A percentile compares a stretch with the other conserved stretches of the same genome.
Conservation (phyloP, 2,888 invertebrate species). For the Stramonita haemastoma region DNA sequence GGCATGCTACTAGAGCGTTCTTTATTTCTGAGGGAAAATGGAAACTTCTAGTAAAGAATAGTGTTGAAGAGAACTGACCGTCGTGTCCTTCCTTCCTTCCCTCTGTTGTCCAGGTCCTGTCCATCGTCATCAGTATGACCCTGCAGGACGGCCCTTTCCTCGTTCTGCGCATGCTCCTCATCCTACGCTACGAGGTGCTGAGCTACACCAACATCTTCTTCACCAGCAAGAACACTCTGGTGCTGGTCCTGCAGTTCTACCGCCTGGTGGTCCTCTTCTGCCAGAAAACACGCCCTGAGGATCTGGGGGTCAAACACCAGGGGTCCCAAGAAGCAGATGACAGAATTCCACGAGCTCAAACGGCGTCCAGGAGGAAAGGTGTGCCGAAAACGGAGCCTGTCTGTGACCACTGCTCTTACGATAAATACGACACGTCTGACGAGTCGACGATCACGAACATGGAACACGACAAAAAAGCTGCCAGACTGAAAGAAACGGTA, state of each 20-base stretch:
- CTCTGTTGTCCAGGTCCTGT: conserved; percentile 16
- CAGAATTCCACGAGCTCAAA: neutral
- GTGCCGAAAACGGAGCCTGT: neutral
- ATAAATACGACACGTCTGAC: neutral
- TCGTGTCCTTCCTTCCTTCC: neutral
- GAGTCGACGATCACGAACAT: neutral
- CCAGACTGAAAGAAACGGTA: neutral
- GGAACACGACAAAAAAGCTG: neutral
- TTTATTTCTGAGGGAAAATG: too few species aligned
- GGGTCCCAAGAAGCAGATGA: neutral
- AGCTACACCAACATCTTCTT: conserved; percentile 98
- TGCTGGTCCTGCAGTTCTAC: conserved; percentile 91
- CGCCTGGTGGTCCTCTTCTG: conserved; percentile 81
- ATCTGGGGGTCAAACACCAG: neutral
- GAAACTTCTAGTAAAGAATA: too few species aligned
- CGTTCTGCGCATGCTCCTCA: conserved; percentile 84
- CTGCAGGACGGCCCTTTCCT: conserved; percentile 76
- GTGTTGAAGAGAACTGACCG: neutral
- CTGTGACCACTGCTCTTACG: neutral
- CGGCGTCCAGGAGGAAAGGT: neutral
- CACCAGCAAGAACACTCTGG: conserved; percentile 93
- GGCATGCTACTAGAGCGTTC: too few species aligned
- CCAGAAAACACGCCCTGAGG: conserved; percentile 18
- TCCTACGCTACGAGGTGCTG: conserved; percentile 91
- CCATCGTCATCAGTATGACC: conserved; percentile 70